These are phyloP conservation scores for Glandiceps talaboti DNA, from an alignment of 53 echinoderm and acorn worm species.

Conservation along the genomic window DNA sequence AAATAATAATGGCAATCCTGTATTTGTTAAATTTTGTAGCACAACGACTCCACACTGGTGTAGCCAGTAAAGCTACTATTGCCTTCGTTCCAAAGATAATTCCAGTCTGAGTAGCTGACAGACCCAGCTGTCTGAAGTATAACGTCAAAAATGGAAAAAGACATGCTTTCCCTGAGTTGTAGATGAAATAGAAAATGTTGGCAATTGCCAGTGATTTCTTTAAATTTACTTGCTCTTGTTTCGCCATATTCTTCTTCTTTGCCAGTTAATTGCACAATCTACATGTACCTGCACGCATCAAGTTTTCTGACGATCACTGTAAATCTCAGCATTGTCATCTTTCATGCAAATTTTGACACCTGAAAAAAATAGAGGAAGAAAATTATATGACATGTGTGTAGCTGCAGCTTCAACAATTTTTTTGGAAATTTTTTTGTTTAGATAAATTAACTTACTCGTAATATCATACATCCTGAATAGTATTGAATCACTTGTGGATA, in stretches of 20 bases:
- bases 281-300: too few species aligned
- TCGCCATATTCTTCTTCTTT: conserved; percentile 58
- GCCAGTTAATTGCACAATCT: too few species aligned
- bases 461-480: too few species aligned
- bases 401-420: too few species aligned
- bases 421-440: too few species aligned
- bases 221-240: conserved; percentile 39
- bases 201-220: conserved; percentile 40
- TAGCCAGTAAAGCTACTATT: conserved; percentile 36
- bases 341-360: too few species aligned
- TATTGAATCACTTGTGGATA: too few species aligned
- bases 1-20: conserved; percentile 44
- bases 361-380: too few species aligned
- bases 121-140: conserved; percentile 72
- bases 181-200: conserved; percentile 49
- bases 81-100: conserved; percentile 51
- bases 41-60: conserved; percentile 48
- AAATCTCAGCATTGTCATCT: too few species aligned
- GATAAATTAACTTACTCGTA: too few species aligned
- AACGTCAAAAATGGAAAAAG: conserved; percentile 64
- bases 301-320: too few species aligned
- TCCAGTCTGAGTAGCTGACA: conserved; percentile 59
- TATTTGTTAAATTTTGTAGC: conserved; percentile 36
- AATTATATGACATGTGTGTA: too few species aligned
- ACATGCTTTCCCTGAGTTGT: conserved; percentile 70